Base-by-base conservation (phyloP, 2,113 vertebrate genomes). In the Melozone crissalis region DNA sequence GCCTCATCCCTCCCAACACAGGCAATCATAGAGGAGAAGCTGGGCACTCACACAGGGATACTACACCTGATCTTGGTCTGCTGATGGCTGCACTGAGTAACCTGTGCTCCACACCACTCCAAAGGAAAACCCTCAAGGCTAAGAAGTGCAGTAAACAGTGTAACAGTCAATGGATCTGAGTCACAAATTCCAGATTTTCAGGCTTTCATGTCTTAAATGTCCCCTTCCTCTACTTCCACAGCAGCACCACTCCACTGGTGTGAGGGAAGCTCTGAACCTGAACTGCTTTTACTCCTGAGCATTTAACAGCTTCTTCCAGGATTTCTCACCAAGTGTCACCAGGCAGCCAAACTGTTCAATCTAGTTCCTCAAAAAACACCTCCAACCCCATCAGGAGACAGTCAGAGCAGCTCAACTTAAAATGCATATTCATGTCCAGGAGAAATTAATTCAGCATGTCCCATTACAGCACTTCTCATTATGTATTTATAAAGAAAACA, bases 281-380 rank as follows among this genome's bases (percentile, higher is more conserved):
- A 44, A 61, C 27, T 2, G 0, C 12, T 65, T 79, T 62, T 7
- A 71, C 43, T 89, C 68, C 89, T 94, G 94, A 96, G 93, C 87
- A 93, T 97, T 94, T 94, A 95, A 90, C 75, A 95, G 87, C 90
- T 88, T 68, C 57, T 90, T 79, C 72, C 27, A 41, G 19, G 27
- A 62, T 65, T 89, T 55, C 66, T 83, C 68, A 44, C 28, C n/a
- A n/a, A 80, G 19, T 15, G 22, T 8, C 77, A 61, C 7, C 35
- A 82, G 22, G 62, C 30, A 69, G 15, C 5, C 47, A 49, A 59
- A 47, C 26, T 39, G 43, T 6, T 75, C 5, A 1, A 68, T 3
- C 43, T 3, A 35, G 2, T 21, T 73, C 46, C 67, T 82, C 26
- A 66, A 75, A 77, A 73, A 84, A 21, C 41, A 75, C 27, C 46